Base-by-base conservation (phyloP, 2,797 vertebrate genomes). In the Myotis daubentonii region DNA sequence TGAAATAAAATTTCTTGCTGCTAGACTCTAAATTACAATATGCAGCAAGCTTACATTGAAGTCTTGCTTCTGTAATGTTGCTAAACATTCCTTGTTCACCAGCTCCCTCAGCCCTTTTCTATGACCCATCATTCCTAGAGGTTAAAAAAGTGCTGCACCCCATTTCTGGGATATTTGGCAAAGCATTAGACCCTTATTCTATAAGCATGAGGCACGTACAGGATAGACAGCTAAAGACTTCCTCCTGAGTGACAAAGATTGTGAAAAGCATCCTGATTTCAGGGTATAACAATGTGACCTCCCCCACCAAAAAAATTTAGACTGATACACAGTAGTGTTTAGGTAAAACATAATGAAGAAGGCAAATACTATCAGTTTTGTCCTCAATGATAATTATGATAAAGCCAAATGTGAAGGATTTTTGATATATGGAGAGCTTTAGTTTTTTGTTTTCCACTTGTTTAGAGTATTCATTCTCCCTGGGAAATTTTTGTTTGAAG, bases 391-490 rank as follows among this genome's bases (percentile, higher is more conserved):
- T 57, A 57, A 38, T 82, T 81, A 65, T 74, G 74, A 44, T 55
- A 66, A 87, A 91, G 30, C 28, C 44, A 68, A 71, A 70, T 36
- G 12, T 74, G 71, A 86, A 94, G 33, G 65, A 74, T 4, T 96
- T 95, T 91, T 91, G 11, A 11, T 65, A 49, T 30, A 16, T 87
- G 22, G 17, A 93, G 13, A 94, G 5, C 33, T 86, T 75, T 76
- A 85, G 28, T 80, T 83, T 44, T 95, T 86, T 44, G n/a, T 90
- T 36, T 87, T 84, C 25, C 9, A 23, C 70, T 92, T 72, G 44
- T 85, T 94, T 87, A 65, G 22, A 38, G 71, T 65, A 85, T 70
- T 84, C 51, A 65, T 89, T 72, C 22, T 84, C 68, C 41, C 71
- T 66, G 9, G 70, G 47, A 51, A 87, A 30, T 38, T 87, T 83